phyloP scores from a whole-genome alignment of 2,888 invertebrate genomes.

The Micoletzkya japonica region DNA sequence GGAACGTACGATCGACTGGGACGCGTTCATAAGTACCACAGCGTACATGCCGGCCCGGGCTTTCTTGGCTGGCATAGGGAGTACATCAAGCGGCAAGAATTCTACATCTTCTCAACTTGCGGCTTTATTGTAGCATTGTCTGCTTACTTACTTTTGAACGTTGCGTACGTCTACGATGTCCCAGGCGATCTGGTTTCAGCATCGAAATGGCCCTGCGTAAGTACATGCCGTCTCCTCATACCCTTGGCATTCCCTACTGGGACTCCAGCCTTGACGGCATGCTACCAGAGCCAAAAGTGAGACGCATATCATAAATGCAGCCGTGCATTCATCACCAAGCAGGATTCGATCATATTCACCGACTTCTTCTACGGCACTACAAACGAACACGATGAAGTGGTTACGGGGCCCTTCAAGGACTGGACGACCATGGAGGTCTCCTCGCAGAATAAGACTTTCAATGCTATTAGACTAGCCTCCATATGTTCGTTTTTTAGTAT shows the following conservation, averaged over 20 bases:
- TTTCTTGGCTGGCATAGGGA: conserved; percentile 3
- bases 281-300: conserved; percentile 2
- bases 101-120: no score
- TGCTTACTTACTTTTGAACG: not conserved
- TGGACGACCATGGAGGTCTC: not conserved
- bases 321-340: not conserved
- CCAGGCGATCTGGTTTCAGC: not conserved
- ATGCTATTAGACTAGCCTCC: not conserved
- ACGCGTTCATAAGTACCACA: conserved; percentile 4
- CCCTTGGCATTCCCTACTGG: conserved; percentile 6
- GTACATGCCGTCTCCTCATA: not conserved
- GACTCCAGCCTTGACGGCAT: not conserved
- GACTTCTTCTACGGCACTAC: not conserved
- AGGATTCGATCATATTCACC: not conserved
- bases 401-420: not conserved
- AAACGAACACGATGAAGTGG: not conserved
- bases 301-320: not conserved
- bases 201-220: not conserved
- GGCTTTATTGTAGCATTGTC: not conserved
- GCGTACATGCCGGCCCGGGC: conserved; percentile 2
- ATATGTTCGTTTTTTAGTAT: no score
- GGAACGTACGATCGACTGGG: conserved; percentile 9
- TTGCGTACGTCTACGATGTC: not conserved
- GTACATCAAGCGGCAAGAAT: not conserved
- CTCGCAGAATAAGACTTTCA: not conserved